Evolutionary conservation across 1,140 invertebrate genomes (phyloP).

Genomic region (Chymomyza costata): DNA sequence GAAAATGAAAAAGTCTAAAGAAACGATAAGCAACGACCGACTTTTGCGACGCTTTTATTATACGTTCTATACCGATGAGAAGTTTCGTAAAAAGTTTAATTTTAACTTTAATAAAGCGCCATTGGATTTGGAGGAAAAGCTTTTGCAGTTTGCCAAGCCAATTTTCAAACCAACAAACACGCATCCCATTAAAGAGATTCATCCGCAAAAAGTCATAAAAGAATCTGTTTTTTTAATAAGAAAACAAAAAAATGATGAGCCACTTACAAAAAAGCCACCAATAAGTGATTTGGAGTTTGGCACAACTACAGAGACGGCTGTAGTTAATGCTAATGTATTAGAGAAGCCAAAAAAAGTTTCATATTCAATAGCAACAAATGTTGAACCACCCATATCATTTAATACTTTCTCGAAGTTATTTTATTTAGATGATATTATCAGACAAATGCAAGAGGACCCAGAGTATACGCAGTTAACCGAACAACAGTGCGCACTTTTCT

Average conservation of each 20-base stretch:
- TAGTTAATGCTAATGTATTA: neutral
- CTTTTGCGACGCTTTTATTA: constrained; percentile 12
- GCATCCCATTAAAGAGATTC: neutral
- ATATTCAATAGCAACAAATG: neutral
- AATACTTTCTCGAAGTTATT: constrained; percentile 18
- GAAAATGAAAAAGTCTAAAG: neutral
- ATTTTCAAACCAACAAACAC: neutral
- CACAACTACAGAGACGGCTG: too few relatives aligned
- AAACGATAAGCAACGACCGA: neutral
- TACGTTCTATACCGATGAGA: constrained; percentile 13
- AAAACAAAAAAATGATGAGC: too few relatives aligned
- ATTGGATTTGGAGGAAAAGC: constrained; percentile 4
- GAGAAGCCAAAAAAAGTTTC: neutral
- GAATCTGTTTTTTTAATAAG: too few relatives aligned
- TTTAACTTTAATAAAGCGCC: constrained; percentile 32
- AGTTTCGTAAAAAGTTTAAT: constrained; percentile 1
- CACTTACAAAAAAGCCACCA: neutral
- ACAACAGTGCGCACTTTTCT: constrained; percentile 11
- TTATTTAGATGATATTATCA: constrained; percentile 20
- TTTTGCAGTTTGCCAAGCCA: constrained; percentile 20
- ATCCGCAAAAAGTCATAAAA: too few relatives aligned
- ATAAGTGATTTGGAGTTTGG: too few relatives aligned
- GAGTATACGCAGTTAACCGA: neutral
- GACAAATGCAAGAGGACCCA: constrained; percentile 21
- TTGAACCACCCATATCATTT: constrained; percentile 19